Evolutionary conservation across 2,797 vertebrate genomes (phyloP).

Genomic region (Pangasius mekongensis): DNA sequence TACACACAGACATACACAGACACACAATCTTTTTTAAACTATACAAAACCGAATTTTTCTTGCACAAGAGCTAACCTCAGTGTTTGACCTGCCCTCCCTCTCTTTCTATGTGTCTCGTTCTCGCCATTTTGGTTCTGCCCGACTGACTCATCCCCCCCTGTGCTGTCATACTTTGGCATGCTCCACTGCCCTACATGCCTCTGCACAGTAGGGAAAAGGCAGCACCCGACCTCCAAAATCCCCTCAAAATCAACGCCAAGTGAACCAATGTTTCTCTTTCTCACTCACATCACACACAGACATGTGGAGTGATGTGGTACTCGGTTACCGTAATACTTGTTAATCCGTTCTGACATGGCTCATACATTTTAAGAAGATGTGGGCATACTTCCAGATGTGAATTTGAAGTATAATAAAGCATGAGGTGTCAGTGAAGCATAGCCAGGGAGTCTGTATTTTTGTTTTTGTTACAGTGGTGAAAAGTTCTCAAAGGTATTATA

Average conservation of each 20-base stretch:
- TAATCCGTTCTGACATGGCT: not conserved
- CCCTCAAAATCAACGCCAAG: slow-evolving; percentile 26
- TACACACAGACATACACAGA: not conserved
- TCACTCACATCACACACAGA: slow-evolving; percentile 14
- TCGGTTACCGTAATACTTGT: slow-evolving; percentile 1
- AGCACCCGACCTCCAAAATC: slow-evolving; percentile 32
- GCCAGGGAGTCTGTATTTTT: not conserved
- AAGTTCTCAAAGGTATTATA: not conserved
- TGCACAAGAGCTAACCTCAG: not conserved
- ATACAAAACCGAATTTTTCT: not conserved
- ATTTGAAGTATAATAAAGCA: no score
- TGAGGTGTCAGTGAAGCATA: not conserved
- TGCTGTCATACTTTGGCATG: slow-evolving; percentile 60
- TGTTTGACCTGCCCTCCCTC: slow-evolving; percentile 34
- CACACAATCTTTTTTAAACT: slow-evolving; percentile 27
- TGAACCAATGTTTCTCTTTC: slow-evolving; percentile 14
- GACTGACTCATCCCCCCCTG: slow-evolving; percentile 62
- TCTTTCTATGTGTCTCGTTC: slow-evolving; percentile 41
- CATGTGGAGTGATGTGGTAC: not conserved
- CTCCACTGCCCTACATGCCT: slow-evolving; percentile 52
- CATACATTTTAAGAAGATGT: not conserved
- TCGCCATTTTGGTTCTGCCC: slow-evolving; percentile 63
- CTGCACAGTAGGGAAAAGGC: slow-evolving; percentile 49
- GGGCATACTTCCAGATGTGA: not conserved
- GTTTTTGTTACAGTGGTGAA: not conserved